Evolutionary conservation across 2,888 invertebrate species (phyloP).

Genomic region (Lysandra bellargus): DNA sequence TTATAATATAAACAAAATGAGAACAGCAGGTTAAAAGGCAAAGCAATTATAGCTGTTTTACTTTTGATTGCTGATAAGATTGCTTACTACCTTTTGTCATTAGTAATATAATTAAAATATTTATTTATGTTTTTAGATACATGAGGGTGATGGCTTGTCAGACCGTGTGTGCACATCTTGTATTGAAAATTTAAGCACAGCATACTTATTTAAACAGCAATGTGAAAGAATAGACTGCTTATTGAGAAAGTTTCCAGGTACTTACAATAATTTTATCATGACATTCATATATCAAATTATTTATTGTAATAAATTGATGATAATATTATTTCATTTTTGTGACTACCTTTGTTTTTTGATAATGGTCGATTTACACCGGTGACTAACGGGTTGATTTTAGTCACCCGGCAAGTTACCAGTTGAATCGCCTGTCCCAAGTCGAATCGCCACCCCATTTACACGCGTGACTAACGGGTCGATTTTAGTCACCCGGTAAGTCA

Average conservation of each 20-base stretch:
- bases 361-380: too few relatives aligned
- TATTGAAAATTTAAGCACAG: constrained; percentile 72
- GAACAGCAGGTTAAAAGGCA: not conserved
- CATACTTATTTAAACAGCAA: constrained; percentile 72
- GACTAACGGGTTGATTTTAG: too few relatives aligned
- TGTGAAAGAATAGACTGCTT: constrained; percentile 68
- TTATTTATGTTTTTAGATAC: constrained; percentile 55
- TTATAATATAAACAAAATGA: not conserved
- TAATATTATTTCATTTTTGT: too few relatives aligned
- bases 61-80: not conserved
- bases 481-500: too few relatives aligned
- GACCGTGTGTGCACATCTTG: constrained; percentile 71
- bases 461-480: too few relatives aligned
- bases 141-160: constrained; percentile 70
- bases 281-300: not conserved
- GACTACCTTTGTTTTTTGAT: too few relatives aligned
- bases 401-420: too few relatives aligned
- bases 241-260: constrained; percentile 64
- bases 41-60: not conserved
- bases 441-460: too few relatives aligned
- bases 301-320: not conserved
- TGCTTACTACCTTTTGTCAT: too few relatives aligned
- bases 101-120: constrained; percentile 15
- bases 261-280: constrained; percentile 30
- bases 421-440: too few relatives aligned